phyloP scores from a whole-genome alignment of 92 coral and sea anemone genomes.

The Epizoanthus ramosus region DNA sequence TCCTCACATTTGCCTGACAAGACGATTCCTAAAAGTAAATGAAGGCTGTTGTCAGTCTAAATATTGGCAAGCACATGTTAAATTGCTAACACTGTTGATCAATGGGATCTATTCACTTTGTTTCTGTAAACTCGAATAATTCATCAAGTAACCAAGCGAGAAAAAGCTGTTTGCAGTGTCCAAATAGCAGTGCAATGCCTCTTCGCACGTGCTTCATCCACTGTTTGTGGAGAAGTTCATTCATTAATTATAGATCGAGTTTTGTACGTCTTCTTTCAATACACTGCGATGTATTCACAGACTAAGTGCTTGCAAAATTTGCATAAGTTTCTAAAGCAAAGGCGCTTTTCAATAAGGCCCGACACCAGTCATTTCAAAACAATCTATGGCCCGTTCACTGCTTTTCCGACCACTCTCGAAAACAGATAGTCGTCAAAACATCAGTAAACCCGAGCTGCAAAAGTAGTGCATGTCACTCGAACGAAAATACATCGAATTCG shows the following conservation, averaged over 20 bases:
- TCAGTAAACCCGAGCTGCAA: slow-evolving; percentile 26
- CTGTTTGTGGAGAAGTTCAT: slow-evolving; percentile 53
- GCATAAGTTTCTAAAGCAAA: slow-evolving; percentile 70
- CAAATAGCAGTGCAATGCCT: not conserved
- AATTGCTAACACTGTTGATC: not conserved
- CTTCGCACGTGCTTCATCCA: slow-evolving; percentile 53
- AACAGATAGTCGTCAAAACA: slow-evolving; percentile 27
- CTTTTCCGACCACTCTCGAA: slow-evolving; percentile 30
- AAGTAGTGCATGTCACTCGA: slow-evolving; percentile 40
- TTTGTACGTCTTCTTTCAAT: slow-evolving; percentile 62
- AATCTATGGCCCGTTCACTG: slow-evolving; percentile 41
- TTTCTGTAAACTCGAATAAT: not conserved
- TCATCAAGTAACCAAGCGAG: not conserved
- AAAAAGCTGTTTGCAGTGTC: not conserved
- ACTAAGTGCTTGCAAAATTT: slow-evolving; percentile 51
- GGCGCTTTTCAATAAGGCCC: slow-evolving; percentile 49
- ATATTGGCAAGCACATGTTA: slow-evolving; percentile 44
- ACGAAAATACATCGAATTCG: slow-evolving; percentile 7
- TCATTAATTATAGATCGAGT: slow-evolving; percentile 83
- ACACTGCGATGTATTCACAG: slow-evolving; percentile 32
- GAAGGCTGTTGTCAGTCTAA: slow-evolving; percentile 31
- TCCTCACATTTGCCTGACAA: slow-evolving; percentile 63
- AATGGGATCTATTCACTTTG: not conserved
- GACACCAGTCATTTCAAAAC: slow-evolving; percentile 64
- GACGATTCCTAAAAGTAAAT: slow-evolving; percentile 37